Evolutionary conservation across 1,140 invertebrate genomes (phyloP).

Genomic region (Pomacea maculata): DNA sequence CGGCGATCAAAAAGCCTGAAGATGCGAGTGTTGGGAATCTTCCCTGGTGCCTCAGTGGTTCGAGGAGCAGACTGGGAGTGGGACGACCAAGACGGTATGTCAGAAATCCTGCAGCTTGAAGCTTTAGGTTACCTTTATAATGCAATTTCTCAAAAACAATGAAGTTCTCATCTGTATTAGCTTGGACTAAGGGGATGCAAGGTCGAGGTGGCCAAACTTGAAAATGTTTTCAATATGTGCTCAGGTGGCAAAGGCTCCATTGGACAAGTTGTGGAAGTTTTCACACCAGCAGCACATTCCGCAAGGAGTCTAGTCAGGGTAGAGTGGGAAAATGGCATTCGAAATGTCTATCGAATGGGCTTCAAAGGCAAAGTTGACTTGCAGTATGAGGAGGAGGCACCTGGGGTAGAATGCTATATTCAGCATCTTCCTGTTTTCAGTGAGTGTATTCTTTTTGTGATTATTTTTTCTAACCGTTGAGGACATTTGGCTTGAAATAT

Average conservation of each 20-base stretch:
- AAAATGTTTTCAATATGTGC: not conserved
- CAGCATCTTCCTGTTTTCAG: conserved; percentile 84
- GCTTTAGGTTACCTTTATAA: too few relatives aligned
- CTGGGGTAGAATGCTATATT: conserved; percentile 78
- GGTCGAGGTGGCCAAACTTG: too few relatives aligned
- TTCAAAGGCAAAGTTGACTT: conserved; percentile 89
- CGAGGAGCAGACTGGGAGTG: conserved; percentile 38
- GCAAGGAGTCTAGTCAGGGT: conserved; percentile 84
- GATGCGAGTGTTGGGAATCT: conserved; percentile 72
- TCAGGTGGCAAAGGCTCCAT: conserved; percentile 71
- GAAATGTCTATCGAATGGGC: conserved; percentile 79
- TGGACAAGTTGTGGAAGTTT: conserved; percentile 80
- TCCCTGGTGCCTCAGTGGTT: conserved; percentile 79
- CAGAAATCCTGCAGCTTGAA: too few relatives aligned
- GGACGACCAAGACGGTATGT: conserved; percentile 34
- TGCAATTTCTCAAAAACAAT: too few relatives aligned
- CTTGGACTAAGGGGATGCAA: too few relatives aligned
- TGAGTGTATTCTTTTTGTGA: conserved; percentile 42
- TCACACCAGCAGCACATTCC: conserved; percentile 85
- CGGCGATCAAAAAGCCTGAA: conserved; percentile 11
- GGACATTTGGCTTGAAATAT: too few relatives aligned
- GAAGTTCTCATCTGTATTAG: too few relatives aligned
- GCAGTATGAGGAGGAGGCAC: conserved; percentile 76
- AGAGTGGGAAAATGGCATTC: conserved; percentile 68
- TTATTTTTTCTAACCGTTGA: too few relatives aligned